Evolutionary conservation across 2,797 vertebrate species (phyloP), one percentile per base, ranked within the genome.

Genomic region (Xerus rutilus): DNA sequence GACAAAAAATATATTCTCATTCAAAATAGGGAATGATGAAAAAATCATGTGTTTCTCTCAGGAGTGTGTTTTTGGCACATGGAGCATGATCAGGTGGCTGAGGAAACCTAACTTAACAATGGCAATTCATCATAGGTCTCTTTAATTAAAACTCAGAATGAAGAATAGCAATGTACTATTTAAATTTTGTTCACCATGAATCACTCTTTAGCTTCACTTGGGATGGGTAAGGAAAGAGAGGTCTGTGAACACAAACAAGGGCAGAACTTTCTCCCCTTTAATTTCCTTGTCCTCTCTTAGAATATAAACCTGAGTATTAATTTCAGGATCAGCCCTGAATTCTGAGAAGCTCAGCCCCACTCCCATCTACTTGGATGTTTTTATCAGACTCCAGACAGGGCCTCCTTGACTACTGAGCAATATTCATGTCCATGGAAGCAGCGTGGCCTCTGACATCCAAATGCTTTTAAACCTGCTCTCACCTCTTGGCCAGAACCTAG

Each of bases 111-210:
- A 45, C 67, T 95, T 78, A 39, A 35, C 65, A 67, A 69, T 8
- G 17, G 14, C 39, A 28, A 74, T 45, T 23, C 74, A 65, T 62
- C 72, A 28, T 28, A 76, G 45, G 76, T 59, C 12, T 23, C 64
- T 96, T 85, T 59, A 57, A 81, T 70, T 82, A 86, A 82, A 77
- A 72, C 25, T 67, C 74, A 79, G 23, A 28, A 45, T 77, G 52
- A 73, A 9, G 64, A 79, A 85, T 32, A 57, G 18, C 43, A 32
- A 64, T 47, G n/a, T 25, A 30, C 9, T 84, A 32, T 74, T 79
- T 30, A 83, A 49, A 52, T 43, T 76, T 52, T 87, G 23, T 57
- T 81, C 54, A 28, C 57, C 7, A 15, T 49, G 9, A 21, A 54
- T 57, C 30, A 35, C 10, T 35, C 39, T 74, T 73, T 62, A 21